Evolutionary conservation across 2,888 invertebrate species (phyloP), one percentile per base, ranked within the genome.

Genomic region (Dicranocentrus wangi): DNA sequence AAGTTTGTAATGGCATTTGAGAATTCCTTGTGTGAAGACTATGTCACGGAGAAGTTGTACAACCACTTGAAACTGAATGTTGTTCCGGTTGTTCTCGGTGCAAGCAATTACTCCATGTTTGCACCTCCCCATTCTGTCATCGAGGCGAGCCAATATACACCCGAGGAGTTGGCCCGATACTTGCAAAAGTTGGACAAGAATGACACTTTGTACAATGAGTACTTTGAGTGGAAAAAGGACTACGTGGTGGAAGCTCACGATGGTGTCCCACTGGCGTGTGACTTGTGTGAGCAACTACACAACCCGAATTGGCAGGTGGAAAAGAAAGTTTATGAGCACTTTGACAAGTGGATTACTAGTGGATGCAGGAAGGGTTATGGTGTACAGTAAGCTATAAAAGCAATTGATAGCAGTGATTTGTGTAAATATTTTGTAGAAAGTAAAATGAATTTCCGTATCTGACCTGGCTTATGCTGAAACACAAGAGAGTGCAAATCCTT

Each of bases 1-100:
- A 89, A 92, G 85, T 94, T 94, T 87, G 93, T 93, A 86, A 88
- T 94, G 53, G 91, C 93, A 0, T 91, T 93, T 83, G 94, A 94
- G 88, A 93, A 93, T 87, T 91, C 92, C 0, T 91, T 91, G 85
- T 94, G 94, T 87, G 89, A 89, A 5, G 92, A 93, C 87, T 94
- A 94, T 86, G 88, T 93, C 60, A 93, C 93, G 0, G 93, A 94
- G 87, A 94, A 94, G 87, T 87, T 91, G 28, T 86, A 83, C 68
- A 85, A 86, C 51, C 82, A 85, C 61, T 70, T 87, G 19, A 85
- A 86, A 27, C 83, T 86, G 3, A 85, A 86, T 58, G 84, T 86
- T 0, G 76, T 87, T 15, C 87, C 87, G 1, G 81, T 87, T 19
- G 87, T 87, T 1, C 84, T 84, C 32, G 87, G 87, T 32, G 87